Evolutionary conservation across 2,113 vertebrate species (phyloP).

Genomic region (Machaerirhynchus nigripectus): DNA sequence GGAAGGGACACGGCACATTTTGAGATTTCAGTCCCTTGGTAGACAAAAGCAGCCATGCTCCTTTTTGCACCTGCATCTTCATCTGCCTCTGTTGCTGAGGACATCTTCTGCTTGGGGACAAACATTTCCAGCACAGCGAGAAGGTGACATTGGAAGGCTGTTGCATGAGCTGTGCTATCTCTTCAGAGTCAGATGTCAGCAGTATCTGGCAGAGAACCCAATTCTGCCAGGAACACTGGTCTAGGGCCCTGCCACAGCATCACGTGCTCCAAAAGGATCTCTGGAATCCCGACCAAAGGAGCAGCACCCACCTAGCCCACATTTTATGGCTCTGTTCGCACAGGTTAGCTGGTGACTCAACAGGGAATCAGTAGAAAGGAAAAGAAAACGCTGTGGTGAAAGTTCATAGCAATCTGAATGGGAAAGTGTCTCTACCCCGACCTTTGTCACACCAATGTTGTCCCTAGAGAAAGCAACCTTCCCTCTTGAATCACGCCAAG

Average conservation of each 20-base stretch:
- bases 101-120: neutral
- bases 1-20: neutral
- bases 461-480: neutral
- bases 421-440: neutral
- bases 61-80: neutral
- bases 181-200: neutral
- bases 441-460: neutral
- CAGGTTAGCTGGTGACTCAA: neutral
- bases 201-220: neutral
- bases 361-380: neutral
- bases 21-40: neutral
- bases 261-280: fast-evolving
- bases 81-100: neutral
- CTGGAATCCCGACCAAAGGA: neutral
- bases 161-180: neutral
- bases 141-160: neutral
- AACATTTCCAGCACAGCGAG: neutral
- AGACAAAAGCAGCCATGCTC: constrained; percentile 5
- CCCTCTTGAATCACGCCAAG: neutral
- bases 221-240: neutral
- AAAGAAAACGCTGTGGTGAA: neutral
- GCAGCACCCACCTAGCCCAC: neutral
- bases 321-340: neutral
- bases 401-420: neutral
- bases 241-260: neutral